These are phyloP conservation scores for Bucorvus abyssinicus DNA, from an alignment of 2,797 vertebrate species.

Conservation along the genomic window DNA sequence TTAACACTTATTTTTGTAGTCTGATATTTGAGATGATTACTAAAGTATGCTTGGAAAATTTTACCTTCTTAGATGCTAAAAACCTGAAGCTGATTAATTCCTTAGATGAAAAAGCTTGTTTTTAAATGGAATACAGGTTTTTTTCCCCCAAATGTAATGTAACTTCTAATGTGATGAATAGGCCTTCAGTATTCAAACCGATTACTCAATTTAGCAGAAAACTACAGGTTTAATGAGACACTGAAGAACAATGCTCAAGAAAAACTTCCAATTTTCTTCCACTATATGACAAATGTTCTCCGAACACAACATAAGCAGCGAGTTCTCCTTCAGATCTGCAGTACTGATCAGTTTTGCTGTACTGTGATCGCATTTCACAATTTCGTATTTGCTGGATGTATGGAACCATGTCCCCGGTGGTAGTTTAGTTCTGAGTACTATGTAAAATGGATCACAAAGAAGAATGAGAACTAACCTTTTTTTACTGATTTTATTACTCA, in stretches of 20 bases:
- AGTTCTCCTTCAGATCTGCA: neutral
- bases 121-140: neutral
- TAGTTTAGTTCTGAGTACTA: neutral
- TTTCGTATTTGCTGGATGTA: neutral
- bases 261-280: neutral
- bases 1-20: neutral
- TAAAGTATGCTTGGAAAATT: neutral
- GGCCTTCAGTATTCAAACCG: conserved; percentile 11
- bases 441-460: neutral
- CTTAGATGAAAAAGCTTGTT: neutral
- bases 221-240: conserved; percentile 45
- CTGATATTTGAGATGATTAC: neutral
- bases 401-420: neutral
- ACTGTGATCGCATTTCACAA: neutral
- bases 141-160: neutral
- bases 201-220: conserved; percentile 44
- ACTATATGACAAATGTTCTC: neutral
- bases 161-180: conserved; percentile 33
- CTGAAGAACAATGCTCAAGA: neutral
- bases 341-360: neutral
- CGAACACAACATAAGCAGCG: neutral
- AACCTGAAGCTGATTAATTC: neutral
- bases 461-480: neutral
- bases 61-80: neutral
- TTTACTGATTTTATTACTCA: neutral